Percentiles rank a stretch among this genome's conserved stretches.
These are phyloP conservation scores for Cotesia vestalis DNA, from an alignment of 1,140 invertebrate species.

Conservation along the genomic window DNA sequence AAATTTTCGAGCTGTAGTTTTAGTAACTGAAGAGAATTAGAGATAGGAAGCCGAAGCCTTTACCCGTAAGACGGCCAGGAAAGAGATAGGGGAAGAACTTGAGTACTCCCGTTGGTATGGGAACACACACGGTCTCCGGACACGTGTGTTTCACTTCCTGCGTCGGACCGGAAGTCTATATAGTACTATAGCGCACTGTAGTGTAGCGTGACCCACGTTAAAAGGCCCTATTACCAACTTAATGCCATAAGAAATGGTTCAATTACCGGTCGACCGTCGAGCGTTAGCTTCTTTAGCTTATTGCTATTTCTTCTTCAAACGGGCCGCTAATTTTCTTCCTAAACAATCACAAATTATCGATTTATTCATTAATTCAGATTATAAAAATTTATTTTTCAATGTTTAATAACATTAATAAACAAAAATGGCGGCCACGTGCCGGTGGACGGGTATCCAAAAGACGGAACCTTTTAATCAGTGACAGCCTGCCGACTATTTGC, in stretches of 20 bases:
- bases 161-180: constrained; percentile 62
- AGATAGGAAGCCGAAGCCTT: background rate
- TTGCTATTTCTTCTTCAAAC: constrained; percentile 25
- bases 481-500: constrained; percentile 33
- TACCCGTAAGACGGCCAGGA: background rate
- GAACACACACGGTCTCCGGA: constrained; percentile 55
- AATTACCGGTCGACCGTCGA: constrained; percentile 49
- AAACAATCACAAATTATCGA: no score
- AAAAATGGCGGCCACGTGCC: constrained; percentile 15
- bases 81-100: background rate
- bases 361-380: background rate
- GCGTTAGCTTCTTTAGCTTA: constrained; percentile 7
- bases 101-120: constrained; percentile 43
- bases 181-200: constrained; percentile 59
- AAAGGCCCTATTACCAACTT: constrained; percentile 55
- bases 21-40: no score
- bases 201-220: constrained; percentile 58
- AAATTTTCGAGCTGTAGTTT: no score
- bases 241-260: constrained; percentile 55
- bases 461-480: constrained; percentile 24
- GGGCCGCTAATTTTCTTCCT: background rate
- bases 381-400: background rate
- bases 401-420: constrained; percentile 1
- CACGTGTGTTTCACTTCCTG: constrained; percentile 65
- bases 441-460: background rate